These are phyloP conservation scores for Dermolepida albohirtum DNA, from an alignment of 2,888 invertebrate genomes.

Conservation along the genomic window DNA sequence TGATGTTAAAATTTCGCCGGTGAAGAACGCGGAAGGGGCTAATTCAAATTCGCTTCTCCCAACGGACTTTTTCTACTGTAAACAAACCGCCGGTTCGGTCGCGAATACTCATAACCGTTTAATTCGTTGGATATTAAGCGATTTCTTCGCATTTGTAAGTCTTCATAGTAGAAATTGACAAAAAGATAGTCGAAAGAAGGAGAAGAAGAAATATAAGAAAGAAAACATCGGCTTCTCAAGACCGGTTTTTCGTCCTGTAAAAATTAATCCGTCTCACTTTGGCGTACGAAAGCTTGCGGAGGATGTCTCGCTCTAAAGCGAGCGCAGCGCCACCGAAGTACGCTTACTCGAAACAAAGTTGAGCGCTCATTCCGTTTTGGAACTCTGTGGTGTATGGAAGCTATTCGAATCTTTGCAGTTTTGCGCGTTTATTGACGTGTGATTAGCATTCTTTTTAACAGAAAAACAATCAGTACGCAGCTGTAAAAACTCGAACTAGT, in stretches of 20 bases:
- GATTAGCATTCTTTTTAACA: slow-evolving; percentile 8
- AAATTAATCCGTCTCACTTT: slow-evolving; percentile 23
- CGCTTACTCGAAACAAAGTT: slow-evolving; percentile 49
- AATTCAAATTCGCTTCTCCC: slow-evolving; percentile 8
- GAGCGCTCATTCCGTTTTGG: slow-evolving; percentile 50
- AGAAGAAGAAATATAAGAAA: slow-evolving; percentile 39
- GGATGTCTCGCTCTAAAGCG: slow-evolving; percentile 35
- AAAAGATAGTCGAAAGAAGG: slow-evolving; percentile 40
- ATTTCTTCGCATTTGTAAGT: slow-evolving; percentile 47
- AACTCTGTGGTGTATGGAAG: slow-evolving; percentile 42
- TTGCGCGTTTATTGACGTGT: slow-evolving; percentile 43
- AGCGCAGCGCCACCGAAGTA: slow-evolving; percentile 47
- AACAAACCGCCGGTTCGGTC: slow-evolving; percentile 26
- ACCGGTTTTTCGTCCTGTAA: slow-evolving; percentile 21
- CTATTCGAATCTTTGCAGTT: slow-evolving; percentile 19
- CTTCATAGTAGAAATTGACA: slow-evolving; percentile 37
- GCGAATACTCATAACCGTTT: slow-evolving; percentile 29
- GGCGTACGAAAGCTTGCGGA: neutral
- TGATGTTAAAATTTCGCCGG: slow-evolving; percentile 19
- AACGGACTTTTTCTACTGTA: slow-evolving; percentile 26
- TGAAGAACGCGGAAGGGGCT: neutral
- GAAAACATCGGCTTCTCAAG: slow-evolving; percentile 9
- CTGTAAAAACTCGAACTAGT: slow-evolving; percentile 10
- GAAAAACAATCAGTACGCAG: neutral
- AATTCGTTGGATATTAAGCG: slow-evolving; percentile 42